Evolutionary conservation across 2,797 vertebrate genomes (phyloP), one percentile per base, ranked within the genome.

Genomic region (Coranthus polyacanthus): DNA sequence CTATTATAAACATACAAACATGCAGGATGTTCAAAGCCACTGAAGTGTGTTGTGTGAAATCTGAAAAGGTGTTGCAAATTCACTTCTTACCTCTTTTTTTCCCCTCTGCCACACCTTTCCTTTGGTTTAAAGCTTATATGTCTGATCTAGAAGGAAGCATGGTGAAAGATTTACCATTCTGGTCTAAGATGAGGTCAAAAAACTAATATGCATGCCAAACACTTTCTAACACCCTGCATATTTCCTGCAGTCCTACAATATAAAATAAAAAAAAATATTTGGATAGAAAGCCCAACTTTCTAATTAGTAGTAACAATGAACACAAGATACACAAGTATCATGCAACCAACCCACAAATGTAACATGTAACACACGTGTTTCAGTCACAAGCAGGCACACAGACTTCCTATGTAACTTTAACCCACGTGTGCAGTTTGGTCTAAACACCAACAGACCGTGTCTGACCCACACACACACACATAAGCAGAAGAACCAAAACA

Each of bases 371-470:
- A 66, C 72, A 64, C 37, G 55, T 36, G 39, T 26, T 72, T 13
- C 59, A 37, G 5, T 7, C 1, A 12, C 32, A 78, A 29, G 41
- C 38, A 17, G 18, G 45, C 74, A 38, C 39, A 20, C 55, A 72
- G 26, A 81, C 56, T 72, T 83, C 54, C 72, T 72, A 52, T 54
- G 32, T 41, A 39, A 58, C 49, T 12, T 15, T 49, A 58, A 52
- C 70, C 71, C 85, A 87, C 58, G 61, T 84, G 79, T 74, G 58
- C 72, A 83, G 21, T 76, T 49, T 65, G 22, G 9, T 6, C 29
- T 51, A 5, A 2, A 50, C 59, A 59, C 38, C 56, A 34, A 41
- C 43, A 34, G 17, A 22, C 46, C 6, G 32, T 26, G 44, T 38
- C 21, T 44, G 32, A 17, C 17, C 32, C 50, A 53, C 66, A 64